Evolutionary conservation across 2,888 invertebrate genomes (phyloP).

Genomic region (Sialis fuliginosa): DNA sequence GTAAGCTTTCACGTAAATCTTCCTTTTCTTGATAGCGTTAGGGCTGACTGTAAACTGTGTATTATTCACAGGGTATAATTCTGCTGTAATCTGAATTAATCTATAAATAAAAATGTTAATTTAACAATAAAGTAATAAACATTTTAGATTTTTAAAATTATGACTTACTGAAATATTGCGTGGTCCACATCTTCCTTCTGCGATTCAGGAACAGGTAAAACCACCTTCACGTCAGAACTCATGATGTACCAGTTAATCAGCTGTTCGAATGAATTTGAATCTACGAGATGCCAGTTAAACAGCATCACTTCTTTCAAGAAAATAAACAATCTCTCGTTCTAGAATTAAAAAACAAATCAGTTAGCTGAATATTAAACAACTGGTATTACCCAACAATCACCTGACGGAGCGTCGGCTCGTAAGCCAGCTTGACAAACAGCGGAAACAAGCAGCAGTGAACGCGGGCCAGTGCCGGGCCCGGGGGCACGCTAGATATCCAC

Average conservation of each 20-base stretch:
- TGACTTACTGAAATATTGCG: constrained; percentile 36
- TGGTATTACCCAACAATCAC: constrained; percentile 17
- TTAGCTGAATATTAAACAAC: constrained; percentile 22
- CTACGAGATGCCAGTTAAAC: constrained; percentile 47
- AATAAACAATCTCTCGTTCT: constrained; percentile 1
- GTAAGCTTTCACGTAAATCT: constrained; percentile 38
- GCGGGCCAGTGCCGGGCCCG: constrained; percentile 25
- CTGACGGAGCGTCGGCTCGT: constrained; percentile 52
- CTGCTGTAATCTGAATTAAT: constrained; percentile 26
- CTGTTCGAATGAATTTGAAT: constrained; percentile 39
- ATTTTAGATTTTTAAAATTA: constrained; percentile 3
- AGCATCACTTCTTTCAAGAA: constrained; percentile 39
- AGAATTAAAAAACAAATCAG: not conserved
- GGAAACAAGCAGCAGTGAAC: constrained; percentile 45
- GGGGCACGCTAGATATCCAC: constrained; percentile 34
- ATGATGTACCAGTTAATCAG: constrained; percentile 58
- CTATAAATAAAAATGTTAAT: constrained; percentile 29
- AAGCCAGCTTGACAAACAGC: constrained; percentile 52
- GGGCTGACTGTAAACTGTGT: constrained; percentile 3
- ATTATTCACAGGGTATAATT: constrained; percentile 24
- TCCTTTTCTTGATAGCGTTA: constrained; percentile 31
- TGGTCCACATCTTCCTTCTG: constrained; percentile 35
- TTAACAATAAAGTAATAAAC: not conserved
- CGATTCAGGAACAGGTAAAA: constrained; percentile 25
- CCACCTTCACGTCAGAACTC: constrained; percentile 50